These are phyloP conservation scores for Mormyrus iriodes DNA, from an alignment of 2,113 vertebrate genomes.

Conservation along the genomic window DNA sequence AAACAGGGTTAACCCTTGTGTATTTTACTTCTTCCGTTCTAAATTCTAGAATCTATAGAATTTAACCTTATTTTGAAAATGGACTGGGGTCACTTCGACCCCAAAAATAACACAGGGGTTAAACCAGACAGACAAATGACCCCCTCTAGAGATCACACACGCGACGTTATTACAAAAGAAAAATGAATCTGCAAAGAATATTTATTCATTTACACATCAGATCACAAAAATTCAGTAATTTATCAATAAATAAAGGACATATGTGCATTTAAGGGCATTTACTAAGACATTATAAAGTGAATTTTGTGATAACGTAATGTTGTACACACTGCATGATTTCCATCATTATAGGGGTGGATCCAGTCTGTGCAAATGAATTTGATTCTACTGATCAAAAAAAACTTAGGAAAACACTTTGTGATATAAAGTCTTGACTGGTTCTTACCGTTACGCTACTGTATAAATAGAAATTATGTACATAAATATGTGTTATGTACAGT, in stretches of 20 bases:
- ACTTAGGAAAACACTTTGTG: neutral
- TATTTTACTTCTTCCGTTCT: too few species aligned
- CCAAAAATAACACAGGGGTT: too few species aligned
- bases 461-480: too few species aligned
- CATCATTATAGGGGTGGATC: conserved; percentile 28
- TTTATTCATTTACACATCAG: neutral
- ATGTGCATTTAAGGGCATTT: conserved; percentile 29
- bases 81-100: too few species aligned
- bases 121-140: neutral
- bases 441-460: neutral
- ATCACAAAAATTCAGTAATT: neutral
- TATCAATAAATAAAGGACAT: conserved; percentile 31
- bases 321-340: conserved; percentile 28
- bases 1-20: too few species aligned
- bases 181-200: neutral
- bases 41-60: too few species aligned
- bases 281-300: conserved; percentile 33
- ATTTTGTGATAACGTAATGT: conserved; percentile 27
- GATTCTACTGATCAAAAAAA: neutral
- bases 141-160: neutral
- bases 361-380: conserved; percentile 42
- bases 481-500: neutral
- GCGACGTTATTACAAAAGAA: neutral
- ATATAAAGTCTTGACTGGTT: neutral
- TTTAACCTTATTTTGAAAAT: too few species aligned